Evolutionary conservation across 2,797 vertebrate genomes (phyloP).

Genomic region (Potorous gilbertii): DNA sequence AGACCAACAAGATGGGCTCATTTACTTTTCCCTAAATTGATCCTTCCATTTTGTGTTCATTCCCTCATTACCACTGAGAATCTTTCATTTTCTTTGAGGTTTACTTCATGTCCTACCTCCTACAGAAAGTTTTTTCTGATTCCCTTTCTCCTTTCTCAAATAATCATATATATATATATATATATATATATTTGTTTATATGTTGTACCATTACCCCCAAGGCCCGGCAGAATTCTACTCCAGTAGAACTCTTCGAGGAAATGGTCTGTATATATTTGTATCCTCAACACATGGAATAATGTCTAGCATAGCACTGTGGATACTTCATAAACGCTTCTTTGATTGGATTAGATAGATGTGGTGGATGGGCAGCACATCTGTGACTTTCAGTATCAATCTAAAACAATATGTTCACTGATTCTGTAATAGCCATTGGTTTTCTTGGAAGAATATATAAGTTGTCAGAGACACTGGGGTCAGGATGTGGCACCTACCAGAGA

Average conservation of each 20-base stretch:
- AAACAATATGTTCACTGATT: not conserved
- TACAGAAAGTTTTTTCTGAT: not conserved
- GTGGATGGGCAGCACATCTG: not conserved
- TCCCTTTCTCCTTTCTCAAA: not conserved
- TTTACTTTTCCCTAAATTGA: not conserved
- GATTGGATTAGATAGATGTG: not conserved
- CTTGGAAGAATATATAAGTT: not conserved
- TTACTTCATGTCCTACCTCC: not conserved
- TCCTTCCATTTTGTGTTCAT: not conserved
- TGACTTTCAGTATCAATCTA: not conserved
- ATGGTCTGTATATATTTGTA: not conserved
- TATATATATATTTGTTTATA: not conserved
- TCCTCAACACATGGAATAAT: not conserved
- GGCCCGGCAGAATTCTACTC: not conserved
- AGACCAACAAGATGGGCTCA: not conserved
- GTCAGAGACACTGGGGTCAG: not conserved
- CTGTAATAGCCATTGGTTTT: not conserved
- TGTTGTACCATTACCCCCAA: not conserved
- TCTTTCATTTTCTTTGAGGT: not conserved
- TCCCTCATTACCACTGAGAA: not conserved
- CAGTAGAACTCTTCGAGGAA: not conserved
- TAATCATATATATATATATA: no score
- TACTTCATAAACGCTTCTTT: not conserved
- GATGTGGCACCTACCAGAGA: not conserved
- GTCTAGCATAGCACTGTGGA: not conserved